Conservation (phyloP, 2,113 vertebrate genomes). For the Delphinus delphis region DNA sequence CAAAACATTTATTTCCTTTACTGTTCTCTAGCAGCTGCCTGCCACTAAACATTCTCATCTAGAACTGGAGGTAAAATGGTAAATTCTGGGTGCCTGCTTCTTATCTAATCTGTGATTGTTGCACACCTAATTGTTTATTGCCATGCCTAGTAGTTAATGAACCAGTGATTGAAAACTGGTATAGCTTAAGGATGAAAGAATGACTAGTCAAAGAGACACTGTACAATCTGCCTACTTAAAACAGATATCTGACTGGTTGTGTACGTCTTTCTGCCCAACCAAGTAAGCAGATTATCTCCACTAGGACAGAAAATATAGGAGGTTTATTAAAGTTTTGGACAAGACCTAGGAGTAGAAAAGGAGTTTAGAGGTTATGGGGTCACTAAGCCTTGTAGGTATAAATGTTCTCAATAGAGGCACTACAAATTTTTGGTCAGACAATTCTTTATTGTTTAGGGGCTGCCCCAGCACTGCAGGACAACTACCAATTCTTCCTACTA, state of each 20-base stretch:
- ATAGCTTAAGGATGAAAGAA: conserved; percentile 16
- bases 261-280: neutral
- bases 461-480: neutral
- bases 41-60: neutral
- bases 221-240: neutral
- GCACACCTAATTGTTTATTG: neutral
- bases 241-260: neutral
- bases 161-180: neutral
- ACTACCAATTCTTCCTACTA: neutral
- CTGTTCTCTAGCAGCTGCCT: neutral
- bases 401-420: neutral
- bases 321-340: conserved; percentile 4
- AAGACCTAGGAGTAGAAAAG: conserved; percentile 16
- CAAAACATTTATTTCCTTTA: neutral
- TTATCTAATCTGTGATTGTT: neutral
- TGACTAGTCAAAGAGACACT: neutral
- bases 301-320: neutral
- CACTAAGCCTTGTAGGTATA: neutral
- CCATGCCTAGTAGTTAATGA: neutral
- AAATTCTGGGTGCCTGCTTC: neutral
- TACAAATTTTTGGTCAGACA: neutral
- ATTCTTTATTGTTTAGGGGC: conserved; percentile 20
- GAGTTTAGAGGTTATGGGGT: neutral
- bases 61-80: neutral
- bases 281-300: neutral